Percentiles rank a stretch among this genome's conserved stretches.
phyloP scores from a whole-genome alignment of 1,140 invertebrate genomes.

The Bombyx mori region DNA sequence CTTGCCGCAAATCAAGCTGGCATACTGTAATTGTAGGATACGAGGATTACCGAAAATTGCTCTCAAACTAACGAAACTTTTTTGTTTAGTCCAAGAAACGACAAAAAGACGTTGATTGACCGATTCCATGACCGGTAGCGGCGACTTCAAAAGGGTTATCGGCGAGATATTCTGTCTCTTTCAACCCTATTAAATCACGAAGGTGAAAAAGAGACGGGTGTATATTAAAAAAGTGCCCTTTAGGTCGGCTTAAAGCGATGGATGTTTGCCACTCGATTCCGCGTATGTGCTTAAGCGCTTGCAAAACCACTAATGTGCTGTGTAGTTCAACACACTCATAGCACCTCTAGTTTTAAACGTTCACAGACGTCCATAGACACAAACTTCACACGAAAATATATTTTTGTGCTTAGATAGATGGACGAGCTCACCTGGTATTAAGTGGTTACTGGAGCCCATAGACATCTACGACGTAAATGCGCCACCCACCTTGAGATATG shows the following conservation, averaged over 20 bases:
- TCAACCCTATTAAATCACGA: constrained; percentile 7
- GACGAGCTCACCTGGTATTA: too few relatives aligned
- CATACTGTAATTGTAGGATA: constrained; percentile 31
- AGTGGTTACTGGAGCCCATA: too few relatives aligned
- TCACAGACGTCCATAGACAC: too few relatives aligned
- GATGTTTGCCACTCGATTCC: constrained; percentile 17
- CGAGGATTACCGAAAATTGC: constrained; percentile 52
- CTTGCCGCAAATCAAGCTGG: background rate
- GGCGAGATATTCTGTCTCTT: constrained; percentile 26
- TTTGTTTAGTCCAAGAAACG: constrained; percentile 59
- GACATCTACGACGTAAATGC: too few relatives aligned
- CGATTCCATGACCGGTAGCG: constrained; percentile 46
- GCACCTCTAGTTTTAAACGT: too few relatives aligned
- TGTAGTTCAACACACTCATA: too few relatives aligned
- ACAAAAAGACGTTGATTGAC: constrained; percentile 32
- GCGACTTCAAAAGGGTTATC: constrained; percentile 47
- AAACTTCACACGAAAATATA: too few relatives aligned
- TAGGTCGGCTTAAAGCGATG: constrained; percentile 23
- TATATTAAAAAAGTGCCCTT: constrained; percentile 39
- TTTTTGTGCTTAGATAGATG: too few relatives aligned
- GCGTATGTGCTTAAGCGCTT: constrained; percentile 14
- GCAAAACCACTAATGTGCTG: background rate
- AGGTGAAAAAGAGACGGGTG: constrained; percentile 18
- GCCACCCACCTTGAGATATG: too few relatives aligned
- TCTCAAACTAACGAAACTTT: constrained; percentile 34